phyloP scores from a whole-genome alignment of 1,140 invertebrate species.

The Camponotus floridanus region DNA sequence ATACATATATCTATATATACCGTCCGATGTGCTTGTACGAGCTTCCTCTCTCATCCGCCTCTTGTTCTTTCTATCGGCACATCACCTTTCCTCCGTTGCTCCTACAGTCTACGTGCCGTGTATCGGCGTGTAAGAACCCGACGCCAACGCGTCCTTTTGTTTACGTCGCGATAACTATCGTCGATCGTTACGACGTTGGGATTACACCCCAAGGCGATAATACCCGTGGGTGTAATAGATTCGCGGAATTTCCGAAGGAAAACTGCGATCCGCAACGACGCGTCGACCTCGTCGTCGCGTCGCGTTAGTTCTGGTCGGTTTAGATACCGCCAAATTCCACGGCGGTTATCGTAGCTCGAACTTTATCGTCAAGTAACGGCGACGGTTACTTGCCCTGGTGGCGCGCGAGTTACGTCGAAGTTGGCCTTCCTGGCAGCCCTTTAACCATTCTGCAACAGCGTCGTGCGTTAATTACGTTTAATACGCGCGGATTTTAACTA shows the following conservation, averaged over 20 bases:
- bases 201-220: conserved; percentile 58
- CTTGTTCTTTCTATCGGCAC: conserved; percentile 38
- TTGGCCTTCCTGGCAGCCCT: conserved; percentile 17
- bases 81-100: conserved; percentile 32
- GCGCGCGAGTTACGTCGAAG: conserved; percentile 58
- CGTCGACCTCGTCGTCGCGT: conserved; percentile 16
- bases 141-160: conserved; percentile 61
- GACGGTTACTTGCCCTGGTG: conserved; percentile 53
- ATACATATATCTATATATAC: conserved; percentile 15
- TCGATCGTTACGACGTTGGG: conserved; percentile 65
- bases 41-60: conserved; percentile 34
- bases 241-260: conserved; percentile 64
- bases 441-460: conserved; percentile 16
- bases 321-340: conserved; percentile 40
- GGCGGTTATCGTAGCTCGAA: conserved; percentile 40
- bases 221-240: conserved; percentile 61
- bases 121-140: conserved; percentile 66
- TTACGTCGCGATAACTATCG: conserved; percentile 72
- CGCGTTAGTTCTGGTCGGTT: conserved; percentile 40
- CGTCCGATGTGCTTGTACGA: conserved; percentile 28
- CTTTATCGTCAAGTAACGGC: conserved; percentile 53
- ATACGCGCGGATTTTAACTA: conserved; percentile 30
- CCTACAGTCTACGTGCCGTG: conserved; percentile 58
- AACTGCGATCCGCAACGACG: conserved; percentile 51
- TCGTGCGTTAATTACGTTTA: conserved; percentile 40